These are phyloP conservation scores for Zonitis immaculata DNA, from an alignment of 2,888 invertebrate genomes.

Conservation along the genomic window DNA sequence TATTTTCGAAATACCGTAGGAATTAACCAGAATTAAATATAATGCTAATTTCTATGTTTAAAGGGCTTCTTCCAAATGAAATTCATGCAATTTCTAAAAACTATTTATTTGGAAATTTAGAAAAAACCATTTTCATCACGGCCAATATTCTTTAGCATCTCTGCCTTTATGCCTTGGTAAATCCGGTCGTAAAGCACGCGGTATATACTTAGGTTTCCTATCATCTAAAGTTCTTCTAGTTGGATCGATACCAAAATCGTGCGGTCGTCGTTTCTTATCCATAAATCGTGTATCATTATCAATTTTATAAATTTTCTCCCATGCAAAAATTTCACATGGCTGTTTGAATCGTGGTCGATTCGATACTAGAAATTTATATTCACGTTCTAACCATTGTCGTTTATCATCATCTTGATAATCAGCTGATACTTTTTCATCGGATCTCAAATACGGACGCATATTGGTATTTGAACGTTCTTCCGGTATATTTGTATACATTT, in stretches of 20 bases:
- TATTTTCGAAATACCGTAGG: no score
- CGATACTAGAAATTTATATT: conserved; percentile 64
- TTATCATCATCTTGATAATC: conserved; percentile 66
- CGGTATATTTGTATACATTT: conserved; percentile 70
- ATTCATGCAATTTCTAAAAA: no score
- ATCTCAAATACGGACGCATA: conserved; percentile 69
- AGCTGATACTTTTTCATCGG: conserved; percentile 56
- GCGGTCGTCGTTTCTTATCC: conserved; percentile 66
- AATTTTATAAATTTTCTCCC: conserved; percentile 81
- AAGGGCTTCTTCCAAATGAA: no score
- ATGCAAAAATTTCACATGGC: conserved; percentile 67
- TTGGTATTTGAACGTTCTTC: conserved; percentile 56
- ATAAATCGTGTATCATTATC: conserved; percentile 62
- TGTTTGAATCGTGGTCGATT: conserved; percentile 62
- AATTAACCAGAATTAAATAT: no score
- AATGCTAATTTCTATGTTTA: no score
- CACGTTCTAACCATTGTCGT: conserved; percentile 64
- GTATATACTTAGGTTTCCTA: conserved; percentile 64
- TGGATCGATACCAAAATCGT: conserved; percentile 62
- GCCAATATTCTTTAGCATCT: conserved; percentile 66
- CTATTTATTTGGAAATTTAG: background rate
- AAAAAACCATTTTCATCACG: conserved; percentile 37
- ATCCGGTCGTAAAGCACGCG: conserved; percentile 58
- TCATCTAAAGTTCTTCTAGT: conserved; percentile 63
- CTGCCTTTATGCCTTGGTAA: conserved; percentile 59